These are phyloP conservation scores for Macroteleia sp. DNA, from an alignment of 2,888 invertebrate species.

Conservation along the genomic window DNA sequence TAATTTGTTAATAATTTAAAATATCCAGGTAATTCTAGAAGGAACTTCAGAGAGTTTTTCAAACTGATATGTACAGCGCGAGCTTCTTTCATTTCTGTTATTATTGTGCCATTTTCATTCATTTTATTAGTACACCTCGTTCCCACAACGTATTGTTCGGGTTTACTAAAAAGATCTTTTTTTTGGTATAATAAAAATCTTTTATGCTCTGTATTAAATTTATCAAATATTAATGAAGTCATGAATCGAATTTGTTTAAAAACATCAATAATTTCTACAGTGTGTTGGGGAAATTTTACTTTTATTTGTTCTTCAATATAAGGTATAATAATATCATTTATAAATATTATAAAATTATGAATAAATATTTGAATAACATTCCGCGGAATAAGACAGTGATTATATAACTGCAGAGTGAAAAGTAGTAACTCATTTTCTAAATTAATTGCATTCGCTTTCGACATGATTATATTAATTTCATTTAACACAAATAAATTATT, in stretches of 20 bases:
- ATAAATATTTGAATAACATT: slow-evolving; percentile 34
- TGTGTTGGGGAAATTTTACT: neutral
- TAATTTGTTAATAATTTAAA: slow-evolving; percentile 20
- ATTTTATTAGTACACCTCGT: slow-evolving; percentile 3
- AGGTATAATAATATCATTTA: slow-evolving; percentile 8
- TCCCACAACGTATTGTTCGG: slow-evolving; percentile 15
- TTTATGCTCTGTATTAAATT: slow-evolving; percentile 26
- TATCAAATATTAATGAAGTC: slow-evolving; percentile 10
- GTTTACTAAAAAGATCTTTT: slow-evolving; percentile 17
- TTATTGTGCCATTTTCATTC: neutral
- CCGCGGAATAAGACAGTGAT: slow-evolving; percentile 23
- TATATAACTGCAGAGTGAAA: slow-evolving; percentile 33
- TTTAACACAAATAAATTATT: neutral
- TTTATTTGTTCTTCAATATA: slow-evolving; percentile 18
- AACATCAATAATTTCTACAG: too few species aligned
- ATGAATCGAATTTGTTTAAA: neutral
- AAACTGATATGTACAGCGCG: slow-evolving; percentile 5
- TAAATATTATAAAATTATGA: slow-evolving; percentile 9
- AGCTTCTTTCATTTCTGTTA: neutral
- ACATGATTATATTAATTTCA: neutral
- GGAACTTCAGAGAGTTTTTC: slow-evolving; percentile 22
- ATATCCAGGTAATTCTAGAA: slow-evolving; percentile 25
- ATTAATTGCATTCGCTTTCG: slow-evolving; percentile 4
- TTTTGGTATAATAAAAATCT: slow-evolving; percentile 25
- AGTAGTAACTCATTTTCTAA: slow-evolving; percentile 20